Base-by-base conservation (phyloP, 2,797 vertebrate genomes). In the Champsocephalus gunnari region DNA sequence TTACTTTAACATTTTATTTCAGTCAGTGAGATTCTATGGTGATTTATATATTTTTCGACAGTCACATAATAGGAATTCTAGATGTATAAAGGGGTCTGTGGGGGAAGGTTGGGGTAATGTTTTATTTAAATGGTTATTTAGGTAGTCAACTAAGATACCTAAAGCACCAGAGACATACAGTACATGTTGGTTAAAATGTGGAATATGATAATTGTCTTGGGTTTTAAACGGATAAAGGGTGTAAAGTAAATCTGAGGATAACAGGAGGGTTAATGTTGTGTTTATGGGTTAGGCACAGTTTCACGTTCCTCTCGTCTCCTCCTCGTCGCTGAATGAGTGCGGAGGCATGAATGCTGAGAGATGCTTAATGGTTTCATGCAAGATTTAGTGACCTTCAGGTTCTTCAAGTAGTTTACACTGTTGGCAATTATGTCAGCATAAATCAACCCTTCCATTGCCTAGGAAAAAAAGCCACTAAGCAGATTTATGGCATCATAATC, bases 401-500 rank as follows among this genome's bases (percentile, higher is more conserved):
- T 91, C 60, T 66, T 82, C 16, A 58, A 79, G 80, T 75, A 73
- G 77, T 87, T 86, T 82, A 85, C 12, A 55, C 85, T 85, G 79
- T 84, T 84, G 81, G 81, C 75, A 88, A 84, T 87, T 83, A 90
- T 89, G 88, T 92, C 82, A 74, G 73, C 79, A 73, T 92, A 88
- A 92, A 93, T 92, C 89, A 83, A 53, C 45, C 65, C 55, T 77
- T 80, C 84, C 80, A 80, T 65, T 70, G 75, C 75, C 77, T 60
- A 38, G 38, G 59, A 62, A 78, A 79, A 80, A 82, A 90, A 81
- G 54, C 65, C 78, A 66, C 68, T 84, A 71, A 80, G 73, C 68
- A 89, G 86, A 92, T 93, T 93, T 91, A 93, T 85, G 73, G 73
- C 53, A 56, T 79, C 73, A 82, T 87, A 88, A 87, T 88, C 73